These are phyloP conservation scores for Lineus longissimus DNA, from an alignment of 1,140 invertebrate genomes.

Conservation along the genomic window DNA sequence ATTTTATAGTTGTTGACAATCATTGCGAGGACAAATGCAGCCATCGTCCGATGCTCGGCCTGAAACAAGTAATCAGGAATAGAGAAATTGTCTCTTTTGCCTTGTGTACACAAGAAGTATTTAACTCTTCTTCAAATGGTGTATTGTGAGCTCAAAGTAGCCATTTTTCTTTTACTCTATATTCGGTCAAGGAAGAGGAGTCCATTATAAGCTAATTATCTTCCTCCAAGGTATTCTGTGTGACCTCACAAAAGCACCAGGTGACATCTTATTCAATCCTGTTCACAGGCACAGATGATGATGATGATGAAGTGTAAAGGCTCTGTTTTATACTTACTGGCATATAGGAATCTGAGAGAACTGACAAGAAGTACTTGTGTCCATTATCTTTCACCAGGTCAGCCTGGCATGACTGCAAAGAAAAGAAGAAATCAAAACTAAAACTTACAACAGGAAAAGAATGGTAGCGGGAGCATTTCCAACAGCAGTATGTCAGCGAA, in stretches of 20 bases:
- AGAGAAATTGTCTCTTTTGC: not conserved
- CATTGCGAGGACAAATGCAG: slow-evolving; percentile 86
- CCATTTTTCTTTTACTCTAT: no score
- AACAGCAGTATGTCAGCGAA: no score
- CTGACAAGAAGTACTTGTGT: slow-evolving; percentile 89
- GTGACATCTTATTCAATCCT: no score
- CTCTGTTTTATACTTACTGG: slow-evolving; percentile 70
- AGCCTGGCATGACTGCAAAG: slow-evolving; percentile 77
- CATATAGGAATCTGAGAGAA: slow-evolving; percentile 80
- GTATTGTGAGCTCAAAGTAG: not conserved
- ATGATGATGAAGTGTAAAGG: no score
- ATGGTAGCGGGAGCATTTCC: no score
- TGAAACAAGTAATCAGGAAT: slow-evolving; percentile 46
- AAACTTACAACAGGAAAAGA: not conserved
- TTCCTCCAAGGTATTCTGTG: no score
- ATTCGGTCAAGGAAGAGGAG: no score
- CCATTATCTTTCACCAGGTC: slow-evolving; percentile 93
- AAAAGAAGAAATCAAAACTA: slow-evolving; percentile 36
- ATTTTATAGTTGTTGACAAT: slow-evolving; percentile 84
- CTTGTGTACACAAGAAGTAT: not conserved
- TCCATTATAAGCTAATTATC: no score
- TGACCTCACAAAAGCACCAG: no score
- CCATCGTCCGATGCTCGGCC: slow-evolving; percentile 81
- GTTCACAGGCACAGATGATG: no score
- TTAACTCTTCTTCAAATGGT: not conserved